Evolutionary conservation across 2,113 vertebrate genomes (phyloP).

Genomic region (Stomatorhinus ivindoensis): DNA sequence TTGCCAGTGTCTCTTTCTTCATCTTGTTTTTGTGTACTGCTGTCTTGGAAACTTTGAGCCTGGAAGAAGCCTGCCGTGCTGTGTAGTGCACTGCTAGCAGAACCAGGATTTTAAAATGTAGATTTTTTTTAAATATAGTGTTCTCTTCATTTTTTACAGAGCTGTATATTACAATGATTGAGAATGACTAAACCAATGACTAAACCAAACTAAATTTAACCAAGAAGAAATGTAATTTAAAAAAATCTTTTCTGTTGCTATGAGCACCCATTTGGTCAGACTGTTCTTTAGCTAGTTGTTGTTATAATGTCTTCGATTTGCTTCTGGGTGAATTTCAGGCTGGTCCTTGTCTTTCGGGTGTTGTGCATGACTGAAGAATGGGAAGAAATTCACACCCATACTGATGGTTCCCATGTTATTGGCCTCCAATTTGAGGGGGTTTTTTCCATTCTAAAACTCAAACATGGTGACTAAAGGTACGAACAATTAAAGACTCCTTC

Average conservation of each 20-base stretch:
- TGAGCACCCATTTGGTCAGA: background rate
- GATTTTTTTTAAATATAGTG: background rate
- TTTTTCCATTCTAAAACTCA: background rate
- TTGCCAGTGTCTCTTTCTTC: background rate
- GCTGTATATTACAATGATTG: background rate
- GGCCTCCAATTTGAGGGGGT: background rate
- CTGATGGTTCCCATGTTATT: background rate
- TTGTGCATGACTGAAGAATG: background rate
- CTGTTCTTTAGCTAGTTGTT: background rate
- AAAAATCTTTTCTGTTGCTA: background rate
- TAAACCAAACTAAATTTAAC: background rate
- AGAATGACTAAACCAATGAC: background rate
- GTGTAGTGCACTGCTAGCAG: background rate
- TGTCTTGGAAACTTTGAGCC: background rate
- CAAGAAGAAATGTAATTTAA: background rate
- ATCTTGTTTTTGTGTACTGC: background rate
- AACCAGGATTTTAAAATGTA: background rate
- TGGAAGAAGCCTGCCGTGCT: background rate
- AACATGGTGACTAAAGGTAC: background rate
- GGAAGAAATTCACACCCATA: background rate
- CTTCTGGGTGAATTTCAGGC: background rate
- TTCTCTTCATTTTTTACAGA: background rate
- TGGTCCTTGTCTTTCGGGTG: background rate
- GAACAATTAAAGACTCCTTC: background rate
- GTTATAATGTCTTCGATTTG: background rate